These are phyloP conservation scores for Tholera decimalis DNA, from an alignment of 2,888 invertebrate species.

Conservation along the genomic window DNA sequence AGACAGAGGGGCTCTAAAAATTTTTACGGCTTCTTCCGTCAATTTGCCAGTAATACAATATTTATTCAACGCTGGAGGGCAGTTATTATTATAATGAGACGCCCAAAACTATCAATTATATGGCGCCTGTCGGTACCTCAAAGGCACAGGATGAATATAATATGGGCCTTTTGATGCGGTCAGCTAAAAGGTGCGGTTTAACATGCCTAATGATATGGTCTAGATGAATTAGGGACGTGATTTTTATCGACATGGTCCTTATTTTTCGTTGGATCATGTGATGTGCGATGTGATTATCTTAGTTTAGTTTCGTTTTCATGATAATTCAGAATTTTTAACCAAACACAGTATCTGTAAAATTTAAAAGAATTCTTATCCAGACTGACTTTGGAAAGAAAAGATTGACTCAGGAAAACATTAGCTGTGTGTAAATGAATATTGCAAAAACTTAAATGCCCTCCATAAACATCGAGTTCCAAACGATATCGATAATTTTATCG, in stretches of 20 bases:
- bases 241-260: constrained; percentile 4
- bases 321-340: not conserved
- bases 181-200: constrained; percentile 57
- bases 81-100: constrained; percentile 84
- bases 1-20: constrained; percentile 60
- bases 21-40: constrained; percentile 79
- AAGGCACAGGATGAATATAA: constrained; percentile 71
- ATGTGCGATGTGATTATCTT: not conserved
- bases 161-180: constrained; percentile 74
- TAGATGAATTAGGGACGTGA: constrained; percentile 41
- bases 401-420: no score
- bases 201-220: constrained; percentile 67
- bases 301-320: not conserved
- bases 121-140: constrained; percentile 81
- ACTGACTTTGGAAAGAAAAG: no score
- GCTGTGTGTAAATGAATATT: not conserved
- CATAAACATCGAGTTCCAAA: not conserved
- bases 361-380: not conserved
- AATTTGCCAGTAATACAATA: constrained; percentile 89
- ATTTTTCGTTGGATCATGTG: not conserved
- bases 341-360: not conserved
- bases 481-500: constrained; percentile 33
- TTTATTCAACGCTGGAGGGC: constrained; percentile 83
- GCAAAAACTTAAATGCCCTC: not conserved
- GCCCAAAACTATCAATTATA: constrained; percentile 86